Percentiles rank a stretch among this genome's conserved stretches.
Conservation (phyloP, 2,888 invertebrate genomes). For the Hypercompe scribonia region DNA sequence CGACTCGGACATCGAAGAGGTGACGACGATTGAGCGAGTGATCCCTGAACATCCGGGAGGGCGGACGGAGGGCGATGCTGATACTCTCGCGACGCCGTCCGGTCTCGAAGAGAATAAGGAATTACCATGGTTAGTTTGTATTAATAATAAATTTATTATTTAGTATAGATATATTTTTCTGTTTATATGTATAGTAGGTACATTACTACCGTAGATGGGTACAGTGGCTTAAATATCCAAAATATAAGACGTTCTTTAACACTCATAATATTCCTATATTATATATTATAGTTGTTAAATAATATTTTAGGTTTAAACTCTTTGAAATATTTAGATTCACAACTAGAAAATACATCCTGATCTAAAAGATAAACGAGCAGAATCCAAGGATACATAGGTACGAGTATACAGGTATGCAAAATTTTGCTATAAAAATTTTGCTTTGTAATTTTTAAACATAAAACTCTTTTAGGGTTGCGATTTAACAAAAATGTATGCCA, state of each 20-base stretch:
- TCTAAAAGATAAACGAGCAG: background rate
- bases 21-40: slow-evolving; percentile 89
- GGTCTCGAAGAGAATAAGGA: slow-evolving; percentile 83
- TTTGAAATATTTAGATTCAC: too few relatives aligned
- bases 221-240: background rate
- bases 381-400: too few relatives aligned
- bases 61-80: slow-evolving; percentile 79
- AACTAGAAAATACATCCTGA: too few relatives aligned
- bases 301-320: too few relatives aligned
- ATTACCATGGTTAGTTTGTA: slow-evolving; percentile 76
- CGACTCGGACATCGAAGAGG: slow-evolving; percentile 95
- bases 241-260: too few relatives aligned
- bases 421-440: background rate
- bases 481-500: background rate
- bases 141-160: too few relatives aligned
- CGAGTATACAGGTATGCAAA: background rate
- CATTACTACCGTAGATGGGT: too few relatives aligned
- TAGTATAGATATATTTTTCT: too few relatives aligned
- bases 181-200: too few relatives aligned
- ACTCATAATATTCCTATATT: too few relatives aligned
- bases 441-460: background rate
- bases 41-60: slow-evolving; percentile 84
- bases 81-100: slow-evolving; percentile 83
- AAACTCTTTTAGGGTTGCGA: background rate
- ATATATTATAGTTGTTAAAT: too few relatives aligned